Evolutionary conservation across 2,888 invertebrate species (phyloP).

Genomic region (Campoplex nolae): DNA sequence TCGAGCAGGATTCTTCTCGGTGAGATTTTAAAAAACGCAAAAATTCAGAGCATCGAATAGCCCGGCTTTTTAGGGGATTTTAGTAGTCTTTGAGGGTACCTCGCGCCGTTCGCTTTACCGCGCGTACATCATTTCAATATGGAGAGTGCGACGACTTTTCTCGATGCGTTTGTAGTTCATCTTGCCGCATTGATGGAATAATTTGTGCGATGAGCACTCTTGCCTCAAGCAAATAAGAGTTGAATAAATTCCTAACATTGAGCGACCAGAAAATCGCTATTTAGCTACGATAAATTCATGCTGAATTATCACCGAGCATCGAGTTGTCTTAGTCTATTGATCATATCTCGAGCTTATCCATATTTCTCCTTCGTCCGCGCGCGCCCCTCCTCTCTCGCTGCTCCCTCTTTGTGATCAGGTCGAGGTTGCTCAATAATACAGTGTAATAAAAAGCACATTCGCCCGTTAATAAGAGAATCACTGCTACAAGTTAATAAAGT

Average conservation of each 20-base stretch:
- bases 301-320: neutral
- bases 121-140: neutral
- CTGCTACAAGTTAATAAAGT: conserved; percentile 20
- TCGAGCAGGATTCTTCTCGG: too few relatives aligned
- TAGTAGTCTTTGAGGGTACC: neutral
- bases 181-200: neutral
- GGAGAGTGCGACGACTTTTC: neutral
- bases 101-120: neutral
- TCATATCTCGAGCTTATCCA: neutral
- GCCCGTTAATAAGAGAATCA: conserved; percentile 61
- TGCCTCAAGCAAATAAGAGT: neutral
- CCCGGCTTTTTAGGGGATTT: too few relatives aligned
- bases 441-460: conserved; percentile 55
- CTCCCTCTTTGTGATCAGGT: neutral
- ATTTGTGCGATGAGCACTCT: neutral
- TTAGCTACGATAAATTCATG: neutral
- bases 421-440: neutral
- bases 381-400: neutral
- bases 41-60: too few relatives aligned
- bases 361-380: neutral
- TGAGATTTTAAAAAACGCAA: too few relatives aligned
- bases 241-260: neutral
- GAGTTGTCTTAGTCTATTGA: neutral
- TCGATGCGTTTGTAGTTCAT: neutral
- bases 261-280: neutral